Evolutionary conservation across 1,140 invertebrate genomes (phyloP).

Genomic region (Galleria mellonella): DNA sequence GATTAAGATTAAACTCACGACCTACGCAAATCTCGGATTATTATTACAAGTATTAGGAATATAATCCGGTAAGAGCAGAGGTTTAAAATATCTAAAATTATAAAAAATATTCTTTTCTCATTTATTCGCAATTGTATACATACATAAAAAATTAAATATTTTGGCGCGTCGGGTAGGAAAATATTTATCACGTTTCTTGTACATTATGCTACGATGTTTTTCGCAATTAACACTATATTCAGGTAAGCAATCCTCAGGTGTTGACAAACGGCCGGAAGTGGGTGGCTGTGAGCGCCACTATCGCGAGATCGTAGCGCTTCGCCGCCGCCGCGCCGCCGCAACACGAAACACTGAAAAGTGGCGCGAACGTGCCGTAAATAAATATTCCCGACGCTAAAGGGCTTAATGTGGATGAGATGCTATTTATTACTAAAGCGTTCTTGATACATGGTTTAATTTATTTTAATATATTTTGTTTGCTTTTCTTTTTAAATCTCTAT

Average conservation of each 20-base stretch:
- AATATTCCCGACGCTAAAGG: slow-evolving; percentile 40
- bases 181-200: slow-evolving; percentile 51
- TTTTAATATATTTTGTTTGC: too few relatives aligned
- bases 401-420: slow-evolving; percentile 33
- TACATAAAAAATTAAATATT: slow-evolving; percentile 18
- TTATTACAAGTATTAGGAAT: too few relatives aligned
- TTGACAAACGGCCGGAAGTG: slow-evolving; percentile 52
- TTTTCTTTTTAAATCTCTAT: too few relatives aligned
- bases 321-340: too few relatives aligned
- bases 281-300: slow-evolving; percentile 34
- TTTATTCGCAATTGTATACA: too few relatives aligned
- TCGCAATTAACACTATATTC: slow-evolving; percentile 53
- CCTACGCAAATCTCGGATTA: too few relatives aligned
- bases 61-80: too few relatives aligned
- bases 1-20: too few relatives aligned
- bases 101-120: too few relatives aligned
- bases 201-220: slow-evolving; percentile 36
- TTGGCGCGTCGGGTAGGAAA: slow-evolving; percentile 38
- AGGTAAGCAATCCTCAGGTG: slow-evolving; percentile 34
- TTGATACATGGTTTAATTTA: too few relatives aligned
- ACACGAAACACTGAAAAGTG: slow-evolving; percentile 20
- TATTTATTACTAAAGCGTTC: slow-evolving; percentile 28
- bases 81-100: too few relatives aligned
- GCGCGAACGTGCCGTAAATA: slow-evolving; percentile 54
- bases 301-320: slow-evolving; percentile 28